Conservation (phyloP, 2,113 vertebrate genomes). For the Corydoras maculifer region DNA sequence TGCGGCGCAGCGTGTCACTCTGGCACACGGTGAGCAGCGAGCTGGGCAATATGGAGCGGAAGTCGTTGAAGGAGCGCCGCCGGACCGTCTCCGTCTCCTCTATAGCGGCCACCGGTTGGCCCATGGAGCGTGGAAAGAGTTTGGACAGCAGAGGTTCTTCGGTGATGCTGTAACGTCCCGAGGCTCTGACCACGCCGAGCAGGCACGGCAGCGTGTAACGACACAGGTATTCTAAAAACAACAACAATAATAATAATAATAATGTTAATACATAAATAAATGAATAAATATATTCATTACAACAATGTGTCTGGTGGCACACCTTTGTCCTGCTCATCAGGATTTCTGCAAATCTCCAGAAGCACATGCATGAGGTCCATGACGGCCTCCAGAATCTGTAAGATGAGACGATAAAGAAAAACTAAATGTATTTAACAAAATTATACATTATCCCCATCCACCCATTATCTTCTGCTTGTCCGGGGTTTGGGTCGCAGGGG, state of each 20-base stretch:
- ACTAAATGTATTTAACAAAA: too few relatives aligned
- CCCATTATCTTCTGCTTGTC: too few relatives aligned
- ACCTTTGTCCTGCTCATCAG: slow-evolving; percentile 90
- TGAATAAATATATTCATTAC: not conserved
- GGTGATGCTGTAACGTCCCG: slow-evolving; percentile 88
- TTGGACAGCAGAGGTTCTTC: slow-evolving; percentile 90
- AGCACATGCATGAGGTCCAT: slow-evolving; percentile 86
- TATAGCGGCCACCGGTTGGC: slow-evolving; percentile 58
- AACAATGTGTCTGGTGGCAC: not conserved
- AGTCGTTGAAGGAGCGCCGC: slow-evolving; percentile 91
- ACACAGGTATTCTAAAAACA: slow-evolving; percentile 80
- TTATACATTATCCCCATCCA: too few relatives aligned
- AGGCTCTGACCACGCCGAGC: slow-evolving; percentile 85
- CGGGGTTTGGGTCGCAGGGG: too few relatives aligned
- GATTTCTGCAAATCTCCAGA: slow-evolving; percentile 81
- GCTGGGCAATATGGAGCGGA: slow-evolving; percentile 92
- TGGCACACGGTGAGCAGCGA: slow-evolving; percentile 83
- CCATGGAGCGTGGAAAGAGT: slow-evolving; percentile 78
- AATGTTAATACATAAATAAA: not conserved
- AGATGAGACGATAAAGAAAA: too few relatives aligned
- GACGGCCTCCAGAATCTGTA: slow-evolving; percentile 81
- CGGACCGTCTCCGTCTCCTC: slow-evolving; percentile 75
- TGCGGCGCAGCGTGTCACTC: slow-evolving; percentile 78
- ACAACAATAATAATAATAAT: slow-evolving; percentile 11
- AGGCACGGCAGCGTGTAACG: slow-evolving; percentile 83